phyloP scores from a whole-genome alignment of 2,113 vertebrate genomes.

The Paracanthobrama guichenoti region DNA sequence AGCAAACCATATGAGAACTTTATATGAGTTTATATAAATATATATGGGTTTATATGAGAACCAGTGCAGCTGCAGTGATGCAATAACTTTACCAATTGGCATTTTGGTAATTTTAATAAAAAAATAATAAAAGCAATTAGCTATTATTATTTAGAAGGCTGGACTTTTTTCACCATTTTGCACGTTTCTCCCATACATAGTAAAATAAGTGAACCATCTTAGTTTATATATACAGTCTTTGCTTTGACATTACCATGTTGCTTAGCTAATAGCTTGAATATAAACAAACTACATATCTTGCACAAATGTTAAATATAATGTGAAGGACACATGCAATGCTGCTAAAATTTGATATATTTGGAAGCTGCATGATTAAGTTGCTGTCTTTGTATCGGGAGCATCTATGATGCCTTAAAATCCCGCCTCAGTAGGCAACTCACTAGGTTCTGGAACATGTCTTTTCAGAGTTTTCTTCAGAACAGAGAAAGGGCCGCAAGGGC shows the following conservation, averaged over 20 bases:
- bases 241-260: too few species aligned
- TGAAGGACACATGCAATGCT: not conserved
- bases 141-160: too few species aligned
- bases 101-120: too few species aligned
- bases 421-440: not conserved
- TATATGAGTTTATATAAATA: too few species aligned
- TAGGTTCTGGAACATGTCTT: slow-evolving; percentile 21
- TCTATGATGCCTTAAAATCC: not conserved
- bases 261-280: not conserved
- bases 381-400: not conserved
- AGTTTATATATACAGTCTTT: too few species aligned
- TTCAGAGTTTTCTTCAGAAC: slow-evolving; percentile 45
- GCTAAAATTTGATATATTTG: not conserved
- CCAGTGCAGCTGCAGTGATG: not conserved
- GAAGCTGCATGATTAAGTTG: not conserved
- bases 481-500: slow-evolving; percentile 70
- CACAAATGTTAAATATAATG: not conserved
- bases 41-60: too few species aligned
- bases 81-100: not conserved
- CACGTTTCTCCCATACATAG: too few species aligned
- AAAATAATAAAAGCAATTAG: too few species aligned
- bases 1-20: not conserved
- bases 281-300: not conserved
- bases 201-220: not conserved
- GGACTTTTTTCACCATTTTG: too few species aligned